These are phyloP conservation scores for Cyanocitta stelleri DNA, from an alignment of 2,113 vertebrate genomes.

Conservation along the genomic window DNA sequence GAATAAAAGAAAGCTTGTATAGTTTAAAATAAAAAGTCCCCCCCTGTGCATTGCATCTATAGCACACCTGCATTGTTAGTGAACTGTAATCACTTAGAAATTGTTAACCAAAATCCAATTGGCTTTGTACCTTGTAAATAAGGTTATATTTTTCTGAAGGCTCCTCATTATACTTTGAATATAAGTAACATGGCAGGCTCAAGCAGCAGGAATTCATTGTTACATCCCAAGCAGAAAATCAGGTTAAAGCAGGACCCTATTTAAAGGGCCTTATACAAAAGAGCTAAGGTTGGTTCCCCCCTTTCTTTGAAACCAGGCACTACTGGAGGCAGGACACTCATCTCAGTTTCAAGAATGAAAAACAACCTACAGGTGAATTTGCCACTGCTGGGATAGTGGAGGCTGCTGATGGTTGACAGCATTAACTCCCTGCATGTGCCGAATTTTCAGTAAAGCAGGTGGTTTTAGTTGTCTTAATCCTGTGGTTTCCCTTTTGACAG, in stretches of 20 bases:
- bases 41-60: conserved; percentile 32
- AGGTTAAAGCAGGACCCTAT: not conserved
- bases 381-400: not conserved
- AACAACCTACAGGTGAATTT: not conserved
- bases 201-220: not conserved
- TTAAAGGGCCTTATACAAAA: not conserved
- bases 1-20: conserved; percentile 39
- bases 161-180: conserved; percentile 15
- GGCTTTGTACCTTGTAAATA: conserved; percentile 24
- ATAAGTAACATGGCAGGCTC: not conserved
- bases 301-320: not conserved
- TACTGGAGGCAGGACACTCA: not conserved
- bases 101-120: conserved; percentile 63
- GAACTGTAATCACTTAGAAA: conserved; percentile 50
- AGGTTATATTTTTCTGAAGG: conserved; percentile 24
- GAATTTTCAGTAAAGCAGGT: not conserved
- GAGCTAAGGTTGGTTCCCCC: not conserved
- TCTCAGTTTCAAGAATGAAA: not conserved
- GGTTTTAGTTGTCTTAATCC: not conserved
- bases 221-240: not conserved
- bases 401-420: not conserved
- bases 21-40: conserved; percentile 49
- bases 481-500: not conserved
- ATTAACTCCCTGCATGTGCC: not conserved
- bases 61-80: conserved; percentile 45